Evolutionary conservation across 2,113 vertebrate genomes (phyloP).

Genomic region (Podiceps cristatus): DNA sequence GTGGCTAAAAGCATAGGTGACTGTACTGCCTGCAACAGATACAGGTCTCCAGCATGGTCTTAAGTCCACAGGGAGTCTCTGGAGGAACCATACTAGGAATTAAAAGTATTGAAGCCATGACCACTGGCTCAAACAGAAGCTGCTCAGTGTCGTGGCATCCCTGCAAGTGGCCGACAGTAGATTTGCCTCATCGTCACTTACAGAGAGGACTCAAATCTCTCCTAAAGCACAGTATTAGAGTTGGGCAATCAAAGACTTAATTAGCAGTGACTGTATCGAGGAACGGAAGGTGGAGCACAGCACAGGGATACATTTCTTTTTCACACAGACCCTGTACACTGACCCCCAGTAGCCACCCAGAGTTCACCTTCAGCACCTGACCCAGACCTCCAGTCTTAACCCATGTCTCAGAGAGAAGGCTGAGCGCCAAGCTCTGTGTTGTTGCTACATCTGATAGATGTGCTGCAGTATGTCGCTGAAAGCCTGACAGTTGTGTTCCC

Average conservation of each 20-base stretch:
- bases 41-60: rapidly evolving
- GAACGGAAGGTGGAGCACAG: background rate
- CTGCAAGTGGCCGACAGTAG: background rate
- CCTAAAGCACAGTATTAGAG: background rate
- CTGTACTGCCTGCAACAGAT: background rate
- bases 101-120: background rate
- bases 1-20: background rate
- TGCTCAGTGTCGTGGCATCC: background rate
- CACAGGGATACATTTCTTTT: background rate
- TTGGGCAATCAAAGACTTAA: background rate
- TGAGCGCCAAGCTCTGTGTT: background rate
- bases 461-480: background rate
- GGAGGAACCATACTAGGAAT: background rate
- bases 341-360: background rate
- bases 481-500: background rate
- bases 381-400: background rate
- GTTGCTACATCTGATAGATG: background rate
- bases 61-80: background rate
- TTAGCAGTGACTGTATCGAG: background rate
- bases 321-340: background rate
- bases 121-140: rapidly evolving
- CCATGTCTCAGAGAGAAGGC: background rate
- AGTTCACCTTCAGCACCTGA: background rate
- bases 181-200: background rate
- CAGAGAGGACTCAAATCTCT: background rate